These are phyloP conservation scores for Crotophaga sulcirostris DNA, from an alignment of 2,113 vertebrate genomes.

Conservation along the genomic window DNA sequence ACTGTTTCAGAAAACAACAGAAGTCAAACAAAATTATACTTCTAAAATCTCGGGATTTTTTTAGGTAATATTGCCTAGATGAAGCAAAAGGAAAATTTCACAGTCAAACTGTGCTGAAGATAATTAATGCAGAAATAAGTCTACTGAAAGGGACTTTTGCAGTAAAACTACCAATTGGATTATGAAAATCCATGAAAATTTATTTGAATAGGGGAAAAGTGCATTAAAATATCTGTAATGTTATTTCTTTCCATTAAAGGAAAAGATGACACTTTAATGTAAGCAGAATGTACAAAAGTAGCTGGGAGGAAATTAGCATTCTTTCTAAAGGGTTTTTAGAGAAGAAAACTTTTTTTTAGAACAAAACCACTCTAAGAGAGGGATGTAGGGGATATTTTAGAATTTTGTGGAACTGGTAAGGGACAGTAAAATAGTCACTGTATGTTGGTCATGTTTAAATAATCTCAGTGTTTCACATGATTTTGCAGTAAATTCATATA, in stretches of 20 bases:
- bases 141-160: neutral
- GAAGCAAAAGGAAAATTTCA: neutral
- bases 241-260: neutral
- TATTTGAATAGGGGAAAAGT: neutral
- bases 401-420: neutral
- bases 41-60: neutral
- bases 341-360: neutral
- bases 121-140: neutral
- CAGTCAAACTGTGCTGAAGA: neutral
- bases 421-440: neutral
- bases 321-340: neutral
- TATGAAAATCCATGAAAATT: neutral
- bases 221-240: neutral
- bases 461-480: neutral
- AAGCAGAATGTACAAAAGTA: neutral
- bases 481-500: neutral
- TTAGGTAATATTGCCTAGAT: neutral
- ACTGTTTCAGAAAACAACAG: neutral
- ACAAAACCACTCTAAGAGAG: neutral
- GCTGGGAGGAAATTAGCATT: neutral
- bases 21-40: neutral
- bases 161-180: neutral
- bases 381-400: neutral
- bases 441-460: neutral
- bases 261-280: neutral